Evolutionary conservation across 92 coral and sea anemone genomes (phyloP), one percentile per base, ranked within the genome.

Genomic region (Blastomussa wellsi): DNA sequence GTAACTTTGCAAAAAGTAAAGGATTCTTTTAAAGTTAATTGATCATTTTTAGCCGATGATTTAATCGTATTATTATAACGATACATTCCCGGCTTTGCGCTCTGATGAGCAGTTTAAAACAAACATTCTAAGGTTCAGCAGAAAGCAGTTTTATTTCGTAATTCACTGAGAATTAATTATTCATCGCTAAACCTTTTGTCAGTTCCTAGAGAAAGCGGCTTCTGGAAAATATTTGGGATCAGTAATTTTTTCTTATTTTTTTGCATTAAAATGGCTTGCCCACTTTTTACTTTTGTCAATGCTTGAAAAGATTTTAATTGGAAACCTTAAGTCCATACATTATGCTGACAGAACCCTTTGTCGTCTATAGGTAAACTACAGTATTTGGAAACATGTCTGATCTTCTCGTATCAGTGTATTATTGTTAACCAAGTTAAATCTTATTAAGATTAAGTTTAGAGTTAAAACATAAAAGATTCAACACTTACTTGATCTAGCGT

Each of bases 401-500:
- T 42, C 52, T 64, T 31, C 32, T 32, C 24, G 15, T 66, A 20
- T 1, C 7, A 44, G 32, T n/a, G 20, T 17, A 75, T 36, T 7
- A 26, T 11, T 26, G 28, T 16, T 19, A 81, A 32, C 47, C 42
- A n/a, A 5, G 33, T 38, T 72, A 47, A 74, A 69, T 36, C 29
- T 72, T 20, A n/a, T 38, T 15, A 41, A 22, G 26, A 39, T 55
- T 13, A 74, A 31, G 33, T 19, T 83, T 17, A 37, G 5, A 73
- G 31, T 60, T 28, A 28, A 78, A 73, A 51, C 4, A 62, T n/a
- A 69, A 79, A 39, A 48, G 53, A 24, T 41, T 42, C 13, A 79
- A 37, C 73, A 94, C 98, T 94, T 94, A 94, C 98, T 93, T 83
- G 93, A 90, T 91, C 93, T 91, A 42, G 97, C 99, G 84, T 95